Evolutionary conservation across 1,140 invertebrate species (phyloP), one percentile per base, ranked within the genome.

Genomic region (Dendroctonus ponderosae): DNA sequence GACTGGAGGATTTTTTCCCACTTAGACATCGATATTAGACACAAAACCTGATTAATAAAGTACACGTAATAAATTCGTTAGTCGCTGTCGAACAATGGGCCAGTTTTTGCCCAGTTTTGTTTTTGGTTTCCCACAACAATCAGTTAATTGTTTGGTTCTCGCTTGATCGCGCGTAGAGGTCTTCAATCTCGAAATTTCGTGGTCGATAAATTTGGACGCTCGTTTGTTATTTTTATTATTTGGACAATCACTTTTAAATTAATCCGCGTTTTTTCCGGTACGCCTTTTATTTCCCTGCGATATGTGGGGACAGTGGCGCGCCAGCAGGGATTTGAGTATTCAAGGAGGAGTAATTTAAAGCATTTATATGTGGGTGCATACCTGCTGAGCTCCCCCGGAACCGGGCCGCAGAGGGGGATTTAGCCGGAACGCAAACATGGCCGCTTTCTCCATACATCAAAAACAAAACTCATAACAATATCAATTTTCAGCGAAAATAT

Each of bases 401-500:
- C 26, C 26, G 26, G 26, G 26, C 26, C 26, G 26, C 26, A 26
- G 26, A 48, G 46, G 14, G 46, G 11, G 46, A 48, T 37, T 40
- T 40, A 39, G 52, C 26, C 37, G n/a, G 15, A 48, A 46, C 50
- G 52, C 14, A 54, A 65, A 65, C 51, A 58, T 39, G 62, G 62
- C 52, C 41, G 53, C 50, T 37, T n/a, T 44, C 51, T 40, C 53
- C 62, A 65, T 65, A 65, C 62, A 65, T 65, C 62, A 65, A 65
- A 65, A 65, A 65, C 62, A 65, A 73, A 74, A 69, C 68, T 74
- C 73, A 68, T 70, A 74, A 73, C 70, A 73, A 72, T 72, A 71
- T 73, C 72, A 73, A 73, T 74, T 73, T 74, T 65, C 69, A 64
- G 67, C 66, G 66, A 70, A 72, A 74, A 74, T 74, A 74, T 73